phyloP scores from a whole-genome alignment of 2,888 invertebrate genomes.

The Tachina lurida region DNA sequence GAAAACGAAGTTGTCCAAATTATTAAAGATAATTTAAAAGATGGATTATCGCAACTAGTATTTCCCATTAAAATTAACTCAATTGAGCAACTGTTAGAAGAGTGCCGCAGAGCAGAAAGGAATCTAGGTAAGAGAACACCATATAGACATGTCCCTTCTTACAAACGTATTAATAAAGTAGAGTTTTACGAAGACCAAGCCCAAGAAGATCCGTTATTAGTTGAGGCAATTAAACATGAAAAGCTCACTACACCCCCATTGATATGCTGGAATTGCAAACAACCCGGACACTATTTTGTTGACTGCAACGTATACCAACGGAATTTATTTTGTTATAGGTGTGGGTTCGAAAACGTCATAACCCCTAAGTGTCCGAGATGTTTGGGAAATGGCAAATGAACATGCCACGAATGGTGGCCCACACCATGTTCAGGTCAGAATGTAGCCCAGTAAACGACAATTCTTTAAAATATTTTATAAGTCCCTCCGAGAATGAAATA shows the following conservation, averaged over 20 bases:
- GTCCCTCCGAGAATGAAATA: too few species aligned
- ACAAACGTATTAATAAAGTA: neutral
- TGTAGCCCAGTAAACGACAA: constrained; percentile 1
- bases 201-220: neutral
- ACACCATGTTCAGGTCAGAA: constrained; percentile 2
- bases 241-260: neutral
- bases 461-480: neutral
- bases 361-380: neutral
- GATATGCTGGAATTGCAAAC: constrained; percentile 1
- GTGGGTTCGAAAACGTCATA: neutral
- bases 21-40: too few species aligned
- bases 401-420: constrained; percentile 9
- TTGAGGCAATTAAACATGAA: neutral
- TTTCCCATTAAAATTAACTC: constrained; percentile 3
- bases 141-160: neutral
- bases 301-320: neutral
- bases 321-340: neutral
- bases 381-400: constrained; percentile 4
- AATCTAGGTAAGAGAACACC: neutral
- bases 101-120: neutral
- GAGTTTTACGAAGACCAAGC: neutral
- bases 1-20: too few species aligned
- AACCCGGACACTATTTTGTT: neutral
- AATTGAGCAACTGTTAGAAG: neutral
- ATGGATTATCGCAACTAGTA: too few species aligned